Evolutionary conservation across 2,113 vertebrate species (phyloP).

Genomic region (Misgurnus anguillicaudatus): DNA sequence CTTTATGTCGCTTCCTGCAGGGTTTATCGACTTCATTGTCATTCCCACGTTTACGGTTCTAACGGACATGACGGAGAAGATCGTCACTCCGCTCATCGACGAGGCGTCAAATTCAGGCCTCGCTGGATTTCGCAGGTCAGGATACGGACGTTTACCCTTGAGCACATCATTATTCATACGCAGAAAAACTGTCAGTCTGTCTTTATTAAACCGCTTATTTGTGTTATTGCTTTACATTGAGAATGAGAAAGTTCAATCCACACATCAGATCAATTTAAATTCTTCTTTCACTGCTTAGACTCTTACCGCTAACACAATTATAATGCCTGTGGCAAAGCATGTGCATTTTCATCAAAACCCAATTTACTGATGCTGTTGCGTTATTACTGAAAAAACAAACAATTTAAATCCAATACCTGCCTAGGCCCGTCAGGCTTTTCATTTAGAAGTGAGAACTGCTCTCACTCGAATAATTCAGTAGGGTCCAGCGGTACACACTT

Average conservation of each 20-base stretch:
- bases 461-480: too few relatives aligned
- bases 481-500: too few relatives aligned
- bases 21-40: slow-evolving; percentile 98
- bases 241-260: neutral
- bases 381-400: neutral
- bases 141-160: slow-evolving; percentile 71
- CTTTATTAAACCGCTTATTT: neutral
- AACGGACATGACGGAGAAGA: slow-evolving; percentile 95
- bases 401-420: neutral
- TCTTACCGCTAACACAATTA: neutral
- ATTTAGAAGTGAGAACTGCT: neutral
- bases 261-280: neutral
- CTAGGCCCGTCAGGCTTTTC: neutral
- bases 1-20: slow-evolving; percentile 66
- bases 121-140: slow-evolving; percentile 84
- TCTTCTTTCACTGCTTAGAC: neutral
- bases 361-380: neutral
- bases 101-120: slow-evolving; percentile 83
- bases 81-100: slow-evolving; percentile 89
- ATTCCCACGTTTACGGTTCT: slow-evolving; percentile 96
- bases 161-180: neutral
- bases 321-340: neutral
- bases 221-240: neutral
- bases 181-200: neutral
- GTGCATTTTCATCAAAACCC: neutral